Evolutionary conservation across 1,140 invertebrate genomes (phyloP).

Genomic region (Oncopeltus fasciatus): DNA sequence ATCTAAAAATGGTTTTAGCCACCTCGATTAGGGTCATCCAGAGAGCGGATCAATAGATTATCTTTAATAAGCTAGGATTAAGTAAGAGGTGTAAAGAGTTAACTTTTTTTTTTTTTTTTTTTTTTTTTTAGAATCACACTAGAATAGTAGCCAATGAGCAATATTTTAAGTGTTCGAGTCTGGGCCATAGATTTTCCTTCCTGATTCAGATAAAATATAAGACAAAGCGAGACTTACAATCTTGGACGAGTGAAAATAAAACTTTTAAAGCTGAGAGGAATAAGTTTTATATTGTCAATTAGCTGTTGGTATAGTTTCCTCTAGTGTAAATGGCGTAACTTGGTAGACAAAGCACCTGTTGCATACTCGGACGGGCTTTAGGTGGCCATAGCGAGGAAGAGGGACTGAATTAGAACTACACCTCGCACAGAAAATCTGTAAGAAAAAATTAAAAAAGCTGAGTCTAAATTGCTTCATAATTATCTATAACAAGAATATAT

Average conservation of each 20-base stretch:
- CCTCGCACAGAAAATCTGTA: conserved; percentile 80
- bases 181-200: neutral
- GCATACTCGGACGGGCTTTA: conserved; percentile 85
- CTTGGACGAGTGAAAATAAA: neutral
- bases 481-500: no score
- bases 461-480: no score
- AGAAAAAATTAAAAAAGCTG: conserved; percentile 15
- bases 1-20: no score
- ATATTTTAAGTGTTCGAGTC: neutral
- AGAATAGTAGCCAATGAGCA: neutral
- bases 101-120: no score
- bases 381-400: conserved; percentile 77
- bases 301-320: conserved; percentile 11
- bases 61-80: no score
- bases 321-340: conserved; percentile 45
- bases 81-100: no score
- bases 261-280: neutral
- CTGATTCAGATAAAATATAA: neutral
- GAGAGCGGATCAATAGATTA: no score
- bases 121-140: neutral
- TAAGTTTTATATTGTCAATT: conserved; percentile 5
- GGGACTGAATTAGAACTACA: conserved; percentile 88
- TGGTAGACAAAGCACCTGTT: conserved; percentile 75
- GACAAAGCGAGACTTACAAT: neutral
- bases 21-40: no score